Evolutionary conservation across 2,113 vertebrate genomes (phyloP).

Genomic region (Ondatra zibethicus): DNA sequence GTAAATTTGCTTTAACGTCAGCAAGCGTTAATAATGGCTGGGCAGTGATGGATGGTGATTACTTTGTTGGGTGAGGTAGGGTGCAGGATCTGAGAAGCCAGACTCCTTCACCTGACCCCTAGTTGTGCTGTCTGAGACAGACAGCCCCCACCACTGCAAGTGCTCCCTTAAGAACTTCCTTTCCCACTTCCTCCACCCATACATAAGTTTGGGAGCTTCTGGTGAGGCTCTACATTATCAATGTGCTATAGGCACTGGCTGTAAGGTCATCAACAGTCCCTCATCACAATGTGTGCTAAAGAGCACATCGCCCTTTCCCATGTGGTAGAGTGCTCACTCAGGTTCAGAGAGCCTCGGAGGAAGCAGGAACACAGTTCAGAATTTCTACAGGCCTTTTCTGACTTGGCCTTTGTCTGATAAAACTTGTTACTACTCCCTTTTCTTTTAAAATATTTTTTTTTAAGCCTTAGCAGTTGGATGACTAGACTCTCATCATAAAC

Average conservation of each 20-base stretch:
- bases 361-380: background rate
- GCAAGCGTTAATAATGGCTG: background rate
- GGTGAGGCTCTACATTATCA: background rate
- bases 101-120: background rate
- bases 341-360: background rate
- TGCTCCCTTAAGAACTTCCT: background rate
- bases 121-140: background rate
- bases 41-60: background rate
- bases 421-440: background rate
- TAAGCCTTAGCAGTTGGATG: constrained; percentile 56
- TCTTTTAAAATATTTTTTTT: background rate
- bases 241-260: background rate
- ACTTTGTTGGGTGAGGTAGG: background rate
- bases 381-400: background rate
- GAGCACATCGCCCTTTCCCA: background rate
- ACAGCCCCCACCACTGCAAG: background rate
- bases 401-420: background rate
- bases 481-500: constrained; percentile 54
- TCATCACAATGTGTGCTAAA: background rate
- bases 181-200: background rate
- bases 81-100: background rate
- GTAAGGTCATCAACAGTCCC: background rate
- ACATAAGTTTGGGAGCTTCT: background rate
- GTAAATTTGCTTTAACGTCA: constrained; percentile 58
- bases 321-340: background rate